Percentiles rank a stretch among this genome's conserved stretches.
These are phyloP conservation scores for Pomatorhinus ruficollis DNA, from an alignment of 2,113 vertebrate genomes.

Conservation along the genomic window DNA sequence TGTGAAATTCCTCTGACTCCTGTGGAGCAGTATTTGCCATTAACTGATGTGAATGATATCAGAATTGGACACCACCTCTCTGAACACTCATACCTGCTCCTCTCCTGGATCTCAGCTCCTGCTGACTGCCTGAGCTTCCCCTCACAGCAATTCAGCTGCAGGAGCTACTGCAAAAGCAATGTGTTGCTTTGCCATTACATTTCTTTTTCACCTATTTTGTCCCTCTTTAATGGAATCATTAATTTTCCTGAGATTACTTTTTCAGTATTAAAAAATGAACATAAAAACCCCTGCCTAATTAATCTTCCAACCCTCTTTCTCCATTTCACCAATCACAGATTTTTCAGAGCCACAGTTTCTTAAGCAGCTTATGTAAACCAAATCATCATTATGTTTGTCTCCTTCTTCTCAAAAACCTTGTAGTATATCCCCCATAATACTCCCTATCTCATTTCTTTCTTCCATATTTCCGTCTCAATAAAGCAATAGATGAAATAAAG, in stretches of 20 bases:
- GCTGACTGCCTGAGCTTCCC: background rate
- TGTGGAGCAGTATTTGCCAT: background rate
- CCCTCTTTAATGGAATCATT: background rate
- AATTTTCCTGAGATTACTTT: background rate
- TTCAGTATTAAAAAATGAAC: background rate
- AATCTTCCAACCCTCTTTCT: background rate
- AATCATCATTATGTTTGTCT: background rate
- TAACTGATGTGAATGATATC: background rate
- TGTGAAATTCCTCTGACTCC: background rate
- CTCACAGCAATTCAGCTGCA: background rate
- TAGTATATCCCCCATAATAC: background rate
- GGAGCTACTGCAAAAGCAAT: background rate
- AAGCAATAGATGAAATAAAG: background rate
- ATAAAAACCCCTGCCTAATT: background rate
- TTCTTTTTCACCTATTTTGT: background rate
- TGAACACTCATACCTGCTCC: background rate
- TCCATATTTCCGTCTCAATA: background rate
- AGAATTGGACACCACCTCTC: background rate
- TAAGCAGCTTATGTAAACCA: background rate
- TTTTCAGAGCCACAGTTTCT: background rate
- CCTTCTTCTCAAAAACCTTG: background rate
- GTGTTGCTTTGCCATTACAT: background rate
- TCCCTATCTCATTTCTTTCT: background rate
- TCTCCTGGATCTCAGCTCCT: background rate
- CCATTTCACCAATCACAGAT: background rate